These are phyloP conservation scores for Melitaea athalia DNA, from an alignment of 2,888 invertebrate species.

Conservation along the genomic window DNA sequence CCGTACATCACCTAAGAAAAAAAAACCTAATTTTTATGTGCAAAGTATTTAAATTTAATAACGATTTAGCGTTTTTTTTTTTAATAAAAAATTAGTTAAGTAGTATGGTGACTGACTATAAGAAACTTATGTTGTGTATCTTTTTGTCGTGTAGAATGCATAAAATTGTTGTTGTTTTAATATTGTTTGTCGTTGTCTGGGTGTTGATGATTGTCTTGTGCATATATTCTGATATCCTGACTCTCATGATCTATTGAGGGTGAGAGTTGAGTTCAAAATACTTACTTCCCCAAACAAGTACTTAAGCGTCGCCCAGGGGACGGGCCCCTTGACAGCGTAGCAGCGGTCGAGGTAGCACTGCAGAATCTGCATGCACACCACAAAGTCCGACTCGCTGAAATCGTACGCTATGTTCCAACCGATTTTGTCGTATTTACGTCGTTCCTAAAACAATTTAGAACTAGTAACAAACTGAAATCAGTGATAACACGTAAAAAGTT, in stretches of 20 bases:
- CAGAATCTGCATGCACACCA: conserved; percentile 92
- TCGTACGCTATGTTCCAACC: conserved; percentile 98
- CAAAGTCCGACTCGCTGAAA: conserved; percentile 96
- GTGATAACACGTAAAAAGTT: background rate
- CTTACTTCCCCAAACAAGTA: conserved; percentile 94
- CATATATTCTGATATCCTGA: too few relatives aligned
- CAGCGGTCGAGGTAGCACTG: conserved; percentile 92
- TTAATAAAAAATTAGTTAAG: too few relatives aligned
- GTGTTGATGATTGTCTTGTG: too few relatives aligned
- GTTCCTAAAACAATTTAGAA: conserved; percentile 83
- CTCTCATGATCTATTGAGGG: background rate
- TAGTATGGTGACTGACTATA: too few relatives aligned
- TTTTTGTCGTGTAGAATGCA: background rate
- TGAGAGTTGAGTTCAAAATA: background rate
- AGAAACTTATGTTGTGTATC: background rate
- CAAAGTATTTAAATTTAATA: too few relatives aligned
- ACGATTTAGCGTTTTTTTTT: too few relatives aligned
- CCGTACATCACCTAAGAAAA: conserved; percentile 93
- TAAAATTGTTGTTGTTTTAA: background rate
- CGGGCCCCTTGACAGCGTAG: conserved; percentile 80
- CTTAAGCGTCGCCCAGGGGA: conserved; percentile 95
- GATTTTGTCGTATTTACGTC: conserved; percentile 95
- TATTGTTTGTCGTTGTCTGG: too few relatives aligned
- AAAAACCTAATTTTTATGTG: too few relatives aligned
- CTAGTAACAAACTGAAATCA: background rate